Conservation (phyloP, 2,888 invertebrate species). For the Salpingus planirostris region DNA sequence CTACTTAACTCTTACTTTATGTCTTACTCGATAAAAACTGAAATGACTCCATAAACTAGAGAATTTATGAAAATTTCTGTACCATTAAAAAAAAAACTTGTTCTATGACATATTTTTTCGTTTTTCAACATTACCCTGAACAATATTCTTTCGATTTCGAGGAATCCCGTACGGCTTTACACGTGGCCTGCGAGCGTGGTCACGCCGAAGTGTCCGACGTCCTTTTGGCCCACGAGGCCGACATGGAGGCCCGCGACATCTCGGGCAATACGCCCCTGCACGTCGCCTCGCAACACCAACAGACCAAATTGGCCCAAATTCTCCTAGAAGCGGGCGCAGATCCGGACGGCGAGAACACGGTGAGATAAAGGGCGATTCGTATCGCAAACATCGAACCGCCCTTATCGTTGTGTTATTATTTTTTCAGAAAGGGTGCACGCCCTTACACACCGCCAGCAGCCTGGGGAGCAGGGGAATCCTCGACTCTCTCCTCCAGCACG, state of each 20-base stretch:
- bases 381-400: too few species aligned
- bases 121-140: too few species aligned
- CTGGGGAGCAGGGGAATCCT: conserved; percentile 61
- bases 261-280: conserved; percentile 68
- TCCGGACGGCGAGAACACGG: conserved; percentile 48
- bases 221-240: conserved; percentile 50
- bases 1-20: too few species aligned
- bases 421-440: conserved; percentile 57
- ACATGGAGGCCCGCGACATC: conserved; percentile 59
- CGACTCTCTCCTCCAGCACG: conserved; percentile 55
- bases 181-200: conserved; percentile 61
- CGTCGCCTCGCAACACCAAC: conserved; percentile 65
- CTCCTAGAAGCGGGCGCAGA: conserved; percentile 60
- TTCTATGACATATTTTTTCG: too few species aligned
- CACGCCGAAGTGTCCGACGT: conserved; percentile 53
- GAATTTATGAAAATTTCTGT: too few species aligned
- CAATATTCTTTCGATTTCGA: too few species aligned
- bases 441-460: conserved; percentile 61
- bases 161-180: conserved; percentile 58
- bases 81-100: too few species aligned
- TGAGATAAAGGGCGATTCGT: conserved; percentile 24
- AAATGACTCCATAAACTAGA: too few species aligned
- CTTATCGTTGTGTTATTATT: too few species aligned
- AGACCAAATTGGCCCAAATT: conserved; percentile 61
- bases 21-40: too few species aligned